Percentiles rank a stretch among this genome's conserved stretches.
Evolutionary conservation across 30 jellyfish, hydroid and myxozoan species (phyloP).

Genomic region (Aurelia aurita): DNA sequence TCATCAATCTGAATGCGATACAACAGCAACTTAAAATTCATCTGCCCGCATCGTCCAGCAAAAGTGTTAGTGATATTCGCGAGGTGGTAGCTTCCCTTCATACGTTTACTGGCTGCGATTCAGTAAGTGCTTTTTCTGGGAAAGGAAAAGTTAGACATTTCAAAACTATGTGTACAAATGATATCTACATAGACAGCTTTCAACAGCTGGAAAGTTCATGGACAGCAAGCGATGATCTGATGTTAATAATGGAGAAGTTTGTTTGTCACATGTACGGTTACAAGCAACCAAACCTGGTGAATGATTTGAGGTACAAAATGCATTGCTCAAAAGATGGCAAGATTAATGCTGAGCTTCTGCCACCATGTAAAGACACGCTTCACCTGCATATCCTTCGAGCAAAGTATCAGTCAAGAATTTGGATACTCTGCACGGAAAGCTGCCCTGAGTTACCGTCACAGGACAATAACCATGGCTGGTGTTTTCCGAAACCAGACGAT

Average conservation of each 20-base stretch:
- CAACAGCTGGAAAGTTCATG: conserved; percentile 31
- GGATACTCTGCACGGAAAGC: conserved; percentile 56
- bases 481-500: conserved; percentile 20
- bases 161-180: conserved; percentile 1
- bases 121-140: conserved; percentile 39
- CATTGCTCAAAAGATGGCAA: conserved; percentile 63
- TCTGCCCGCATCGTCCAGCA: conserved; percentile 49
- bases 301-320: conserved; percentile 67
- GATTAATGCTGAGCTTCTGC: conserved; percentile 23
- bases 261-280: conserved; percentile 63
- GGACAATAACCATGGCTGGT: conserved; percentile 43
- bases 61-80: conserved; percentile 3
- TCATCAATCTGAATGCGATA: conserved; percentile 45
- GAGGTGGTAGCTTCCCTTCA: conserved; percentile 37
- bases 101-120: conserved; percentile 61
- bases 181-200: conserved; percentile 17
- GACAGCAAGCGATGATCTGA: conserved; percentile 42
- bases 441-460: conserved; percentile 18
- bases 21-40: conserved; percentile 33
- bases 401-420: conserved; percentile 50
- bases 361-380: conserved; percentile 29
- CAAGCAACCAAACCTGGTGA: conserved; percentile 56
- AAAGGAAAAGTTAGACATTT: conserved; percentile 61
- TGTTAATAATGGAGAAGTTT: conserved; percentile 31
- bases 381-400: conserved; percentile 57